Conservation (phyloP, 1,140 invertebrate species). For the Panagrolaimus sp. region DNA sequence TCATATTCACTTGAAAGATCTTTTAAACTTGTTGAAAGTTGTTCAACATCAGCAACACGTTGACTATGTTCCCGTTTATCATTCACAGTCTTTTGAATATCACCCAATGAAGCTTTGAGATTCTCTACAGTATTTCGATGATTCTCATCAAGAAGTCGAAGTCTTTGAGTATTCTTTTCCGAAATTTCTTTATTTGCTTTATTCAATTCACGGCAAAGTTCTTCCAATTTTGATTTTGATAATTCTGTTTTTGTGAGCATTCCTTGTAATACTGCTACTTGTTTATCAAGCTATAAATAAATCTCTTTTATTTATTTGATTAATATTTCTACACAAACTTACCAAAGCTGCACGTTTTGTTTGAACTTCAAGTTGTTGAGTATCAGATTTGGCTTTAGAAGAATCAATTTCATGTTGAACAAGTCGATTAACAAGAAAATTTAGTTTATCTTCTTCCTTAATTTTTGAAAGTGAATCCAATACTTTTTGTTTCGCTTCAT, state of each 20-base stretch:
- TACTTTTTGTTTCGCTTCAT: conserved; percentile 25
- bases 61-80: conserved; percentile 33
- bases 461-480: conserved; percentile 24
- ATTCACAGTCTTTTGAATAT: conserved; percentile 45
- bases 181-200: conserved; percentile 36
- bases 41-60: conserved; percentile 40
- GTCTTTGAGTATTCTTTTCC: conserved; percentile 28
- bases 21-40: conserved; percentile 32
- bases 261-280: conserved; percentile 30
- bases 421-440: conserved; percentile 36
- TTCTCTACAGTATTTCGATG: conserved; percentile 38
- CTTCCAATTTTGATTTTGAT: conserved; percentile 45
- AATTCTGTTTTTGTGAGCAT: conserved; percentile 45
- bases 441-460: conserved; percentile 29
- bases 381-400: conserved; percentile 22
- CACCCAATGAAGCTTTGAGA: conserved; percentile 44
- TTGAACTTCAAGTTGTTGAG: conserved; percentile 18
- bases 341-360: conserved; percentile 25
- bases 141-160: conserved; percentile 12
- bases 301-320: conserved; percentile 11
- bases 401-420: conserved; percentile 28
- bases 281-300: conserved; percentile 38
- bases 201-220: conserved; percentile 26
- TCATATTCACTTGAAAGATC: conserved; percentile 40
- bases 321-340: not conserved